These are phyloP conservation scores for Amiota minor DNA, from an alignment of 2,888 invertebrate genomes.

Conservation along the genomic window DNA sequence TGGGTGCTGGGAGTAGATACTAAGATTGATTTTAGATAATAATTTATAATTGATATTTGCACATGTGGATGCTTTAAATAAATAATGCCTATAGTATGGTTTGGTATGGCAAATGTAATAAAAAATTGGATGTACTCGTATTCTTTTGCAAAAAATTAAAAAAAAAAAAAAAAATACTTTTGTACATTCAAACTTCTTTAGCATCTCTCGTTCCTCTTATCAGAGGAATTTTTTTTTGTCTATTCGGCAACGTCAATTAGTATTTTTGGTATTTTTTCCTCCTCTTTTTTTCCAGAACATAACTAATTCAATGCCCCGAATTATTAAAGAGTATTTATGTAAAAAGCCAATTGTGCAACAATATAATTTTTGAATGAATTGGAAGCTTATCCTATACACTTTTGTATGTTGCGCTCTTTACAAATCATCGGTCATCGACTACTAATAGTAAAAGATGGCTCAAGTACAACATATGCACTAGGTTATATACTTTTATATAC, in stretches of 20 bases:
- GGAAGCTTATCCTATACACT: neutral
- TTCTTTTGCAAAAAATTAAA: no score
- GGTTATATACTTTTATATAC: neutral
- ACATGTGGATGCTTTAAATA: no score
- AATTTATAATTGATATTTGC: neutral
- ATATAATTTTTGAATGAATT: neutral
- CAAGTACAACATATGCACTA: neutral
- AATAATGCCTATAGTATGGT: no score
- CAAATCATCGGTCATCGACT: neutral
- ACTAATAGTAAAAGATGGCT: neutral
- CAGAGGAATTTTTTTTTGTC: no score
- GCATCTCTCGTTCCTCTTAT: no score
- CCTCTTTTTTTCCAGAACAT: neutral
- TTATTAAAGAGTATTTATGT: neutral
- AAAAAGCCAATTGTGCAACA: neutral
- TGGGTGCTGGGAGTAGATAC: neutral
- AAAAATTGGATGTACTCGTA: no score
- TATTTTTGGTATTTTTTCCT: neutral
- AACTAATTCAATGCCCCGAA: neutral
- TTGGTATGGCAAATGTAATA: no score
- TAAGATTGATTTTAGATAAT: neutral
- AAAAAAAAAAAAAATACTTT: no score
- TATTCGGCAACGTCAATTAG: neutral
- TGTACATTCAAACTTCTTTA: no score
- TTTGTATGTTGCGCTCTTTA: constrained; percentile 13